Evolutionary conservation across 2,113 vertebrate genomes (phyloP), one percentile per base, ranked within the genome.

Genomic region (Plecturocebus donacophilus): DNA sequence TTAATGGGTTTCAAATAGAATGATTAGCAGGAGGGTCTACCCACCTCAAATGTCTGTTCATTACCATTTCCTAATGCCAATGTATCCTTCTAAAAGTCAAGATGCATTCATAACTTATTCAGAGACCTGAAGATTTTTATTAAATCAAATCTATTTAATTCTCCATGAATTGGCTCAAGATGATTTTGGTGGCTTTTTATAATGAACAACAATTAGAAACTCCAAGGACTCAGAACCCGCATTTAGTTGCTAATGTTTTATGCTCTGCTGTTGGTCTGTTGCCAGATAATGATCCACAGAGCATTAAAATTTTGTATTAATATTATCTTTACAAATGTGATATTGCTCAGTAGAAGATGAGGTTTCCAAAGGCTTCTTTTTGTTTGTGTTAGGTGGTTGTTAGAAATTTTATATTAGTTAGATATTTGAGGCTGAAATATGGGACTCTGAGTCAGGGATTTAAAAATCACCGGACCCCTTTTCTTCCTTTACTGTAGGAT

Each of bases 91-190:
- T 97, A 97, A 97, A 94, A 98, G 96, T 97, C 97, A 98, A 97
- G 97, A 98, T 96, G 97, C 98, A 97, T 98, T 98, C 97, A 98
- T 99, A 98, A 99, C 98, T 99, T 99, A 98, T 99, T 99, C 98
- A 98, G 96, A 96, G 97, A 98, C 97, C 98, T 97, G 97, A 98
- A 98, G 98, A 99, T 98, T 98, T 64, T 98, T 98, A 98, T 98
- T 98, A 98, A 98, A 97, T 97, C 90, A 98, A 98, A 98, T 97
- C 98, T 98, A 97, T 97, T 99, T 98, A 98, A 98, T 98, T 99
- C 97, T 98, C 98, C 95, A 75, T 96, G 98, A 99, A 98, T 98
- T 47, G 56, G 97, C 97, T 97, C 97, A 97, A 96, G 98, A 97
- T 96, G 98, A 97, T 98, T 98, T 98, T 90, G 96, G 97, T 98